These are phyloP conservation scores for Megatriorchis doriae DNA, from an alignment of 2,113 vertebrate genomes.

Conservation along the genomic window DNA sequence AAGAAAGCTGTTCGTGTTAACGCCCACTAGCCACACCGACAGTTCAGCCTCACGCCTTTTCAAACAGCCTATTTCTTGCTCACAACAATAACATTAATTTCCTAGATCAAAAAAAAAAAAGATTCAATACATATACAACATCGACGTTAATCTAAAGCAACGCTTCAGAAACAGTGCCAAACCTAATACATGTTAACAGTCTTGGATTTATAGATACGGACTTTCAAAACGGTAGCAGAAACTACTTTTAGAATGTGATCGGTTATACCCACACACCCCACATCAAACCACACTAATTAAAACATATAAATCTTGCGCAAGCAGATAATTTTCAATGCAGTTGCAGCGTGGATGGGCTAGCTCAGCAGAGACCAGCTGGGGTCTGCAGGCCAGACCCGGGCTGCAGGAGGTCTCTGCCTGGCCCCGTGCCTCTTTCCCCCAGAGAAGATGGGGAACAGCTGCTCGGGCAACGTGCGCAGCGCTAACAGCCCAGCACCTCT, in stretches of 20 bases:
- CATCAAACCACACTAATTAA: not conserved
- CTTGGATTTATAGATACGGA: not conserved
- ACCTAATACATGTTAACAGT: not conserved
- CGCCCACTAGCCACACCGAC: not conserved
- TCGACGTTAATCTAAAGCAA: not conserved
- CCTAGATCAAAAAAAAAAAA: not conserved
- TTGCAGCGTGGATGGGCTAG: not conserved
- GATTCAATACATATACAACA: not conserved
- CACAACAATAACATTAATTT: not conserved
- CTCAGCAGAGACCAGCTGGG: not conserved
- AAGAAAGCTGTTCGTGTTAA: not conserved
- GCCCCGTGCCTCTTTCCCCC: not conserved
- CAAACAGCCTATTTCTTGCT: not conserved
- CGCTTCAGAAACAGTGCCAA: not conserved
- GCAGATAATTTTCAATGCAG: not conserved
- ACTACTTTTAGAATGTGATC: not conserved
- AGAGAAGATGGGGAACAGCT: not conserved
- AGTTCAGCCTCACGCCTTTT: not conserved
- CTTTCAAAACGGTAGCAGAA: not conserved
- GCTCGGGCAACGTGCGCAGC: rapidly evolving
- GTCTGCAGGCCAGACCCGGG: not conserved
- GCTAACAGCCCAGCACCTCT: not conserved
- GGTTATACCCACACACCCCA: not conserved
- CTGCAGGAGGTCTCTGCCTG: not conserved
- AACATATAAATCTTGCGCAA: not conserved